Evolutionary conservation across 1,140 invertebrate species (phyloP).

Genomic region (Bicyclus anynana): DNA sequence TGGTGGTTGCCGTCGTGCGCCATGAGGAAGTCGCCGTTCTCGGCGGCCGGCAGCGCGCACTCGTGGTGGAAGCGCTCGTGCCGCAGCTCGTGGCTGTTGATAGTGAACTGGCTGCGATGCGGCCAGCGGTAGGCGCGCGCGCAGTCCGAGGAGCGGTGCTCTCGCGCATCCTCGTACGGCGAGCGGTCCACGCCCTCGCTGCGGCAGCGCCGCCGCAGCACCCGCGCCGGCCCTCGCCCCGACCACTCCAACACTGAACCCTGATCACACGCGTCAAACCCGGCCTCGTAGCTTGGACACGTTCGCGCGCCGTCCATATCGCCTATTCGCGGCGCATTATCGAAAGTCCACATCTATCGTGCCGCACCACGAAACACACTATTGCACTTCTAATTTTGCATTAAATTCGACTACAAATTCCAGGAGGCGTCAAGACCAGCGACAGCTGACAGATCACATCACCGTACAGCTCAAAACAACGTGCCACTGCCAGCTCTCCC

Average conservation of each 20-base stretch:
- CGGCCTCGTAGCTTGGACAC: conserved; percentile 66
- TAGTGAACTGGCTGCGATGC: conserved; percentile 62
- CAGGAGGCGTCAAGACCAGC: conserved; percentile 52
- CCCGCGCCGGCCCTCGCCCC: conserved; percentile 53
- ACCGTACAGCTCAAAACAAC: conserved; percentile 55
- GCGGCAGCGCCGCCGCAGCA: conserved; percentile 62
- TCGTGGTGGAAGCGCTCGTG: conserved; percentile 53
- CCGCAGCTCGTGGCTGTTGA: conserved; percentile 41
- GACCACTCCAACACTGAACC: conserved; percentile 63
- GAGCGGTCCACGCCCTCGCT: conserved; percentile 67
- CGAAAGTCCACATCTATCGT: conserved; percentile 59
- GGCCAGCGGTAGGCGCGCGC: conserved; percentile 43
- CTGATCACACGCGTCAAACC: conserved; percentile 66
- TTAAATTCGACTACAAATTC: conserved; percentile 41
- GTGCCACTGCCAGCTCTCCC: conserved; percentile 63
- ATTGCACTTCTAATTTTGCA: conserved; percentile 65
- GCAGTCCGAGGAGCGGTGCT: conserved; percentile 45
- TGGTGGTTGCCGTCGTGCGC: conserved; percentile 52
- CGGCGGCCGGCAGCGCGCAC: conserved; percentile 47
- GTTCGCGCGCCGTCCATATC: conserved; percentile 68
- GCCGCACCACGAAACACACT: conserved; percentile 51
- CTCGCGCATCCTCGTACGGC: conserved; percentile 65
- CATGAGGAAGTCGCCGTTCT: conserved; percentile 69
- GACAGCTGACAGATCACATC: conserved; percentile 70
- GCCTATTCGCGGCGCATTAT: conserved; percentile 57